Percentiles rank a stretch among this genome's conserved stretches.
These are phyloP conservation scores for Zoanthus solanderi DNA, from an alignment of 92 coral and sea anemone genomes.

Conservation along the genomic window DNA sequence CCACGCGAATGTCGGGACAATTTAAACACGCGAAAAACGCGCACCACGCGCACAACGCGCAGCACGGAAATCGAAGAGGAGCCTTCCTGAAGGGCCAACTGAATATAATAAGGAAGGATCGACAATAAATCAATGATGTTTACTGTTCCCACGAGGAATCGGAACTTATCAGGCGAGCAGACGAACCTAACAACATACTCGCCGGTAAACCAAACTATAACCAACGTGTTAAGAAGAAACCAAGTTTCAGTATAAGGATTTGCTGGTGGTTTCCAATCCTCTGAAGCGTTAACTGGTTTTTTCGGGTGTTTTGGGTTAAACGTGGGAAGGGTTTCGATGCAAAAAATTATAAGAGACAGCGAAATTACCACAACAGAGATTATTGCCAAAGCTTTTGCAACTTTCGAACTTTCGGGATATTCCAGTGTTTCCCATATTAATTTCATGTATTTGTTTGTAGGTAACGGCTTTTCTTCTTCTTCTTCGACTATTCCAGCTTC, in stretches of 20 bases:
- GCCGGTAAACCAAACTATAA: slow-evolving; percentile 90
- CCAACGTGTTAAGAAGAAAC: slow-evolving; percentile 87
- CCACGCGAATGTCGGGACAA: slow-evolving; percentile 99
- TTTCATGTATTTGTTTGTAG: slow-evolving; percentile 77
- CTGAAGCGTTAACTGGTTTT: slow-evolving; percentile 69
- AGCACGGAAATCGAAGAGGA: slow-evolving; percentile 91
- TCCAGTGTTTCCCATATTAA: slow-evolving; percentile 89
- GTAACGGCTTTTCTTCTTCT: slow-evolving; percentile 90
- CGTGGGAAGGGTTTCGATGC: slow-evolving; percentile 91
- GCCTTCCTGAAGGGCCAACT: slow-evolving; percentile 82
- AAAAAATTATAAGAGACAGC: slow-evolving; percentile 89
- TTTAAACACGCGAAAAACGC: slow-evolving; percentile 98
- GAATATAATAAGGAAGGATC: slow-evolving; percentile 93
- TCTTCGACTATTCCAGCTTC: slow-evolving; percentile 97
- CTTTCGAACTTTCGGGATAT: slow-evolving; percentile 82
- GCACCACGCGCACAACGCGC: slow-evolving; percentile 98
- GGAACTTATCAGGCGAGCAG: slow-evolving; percentile 85
- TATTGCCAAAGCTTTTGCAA: slow-evolving; percentile 92
- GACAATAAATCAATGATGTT: slow-evolving; percentile 94
- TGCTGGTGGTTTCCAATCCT: slow-evolving; percentile 55
- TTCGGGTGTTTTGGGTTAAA: slow-evolving; percentile 63
- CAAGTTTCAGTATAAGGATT: slow-evolving; percentile 84
- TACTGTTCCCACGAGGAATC: slow-evolving; percentile 87
- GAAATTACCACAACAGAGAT: slow-evolving; percentile 90
- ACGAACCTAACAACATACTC: slow-evolving; percentile 91